A percentile compares a stretch with the other conserved stretches of the same genome.
These are phyloP conservation scores for Amphipoea lucens DNA, from an alignment of 2,888 invertebrate species.

Conservation along the genomic window DNA sequence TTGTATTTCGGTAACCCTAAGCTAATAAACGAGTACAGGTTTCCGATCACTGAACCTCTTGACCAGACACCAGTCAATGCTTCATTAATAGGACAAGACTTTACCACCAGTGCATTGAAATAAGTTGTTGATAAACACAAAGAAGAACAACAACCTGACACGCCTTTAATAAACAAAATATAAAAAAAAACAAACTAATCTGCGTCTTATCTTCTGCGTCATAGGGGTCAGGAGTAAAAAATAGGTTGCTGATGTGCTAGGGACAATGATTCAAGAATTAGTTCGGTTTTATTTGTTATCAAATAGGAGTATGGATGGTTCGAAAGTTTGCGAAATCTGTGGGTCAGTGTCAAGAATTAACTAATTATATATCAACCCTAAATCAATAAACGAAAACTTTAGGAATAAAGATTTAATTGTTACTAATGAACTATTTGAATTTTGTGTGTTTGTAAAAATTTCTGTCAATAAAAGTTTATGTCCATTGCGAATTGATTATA, in stretches of 20 bases:
- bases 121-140: slow-evolving; percentile 18
- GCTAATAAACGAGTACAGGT: background rate
- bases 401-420: background rate
- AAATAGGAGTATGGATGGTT: background rate
- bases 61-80: background rate
- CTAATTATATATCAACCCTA: background rate
- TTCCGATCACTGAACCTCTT: background rate
- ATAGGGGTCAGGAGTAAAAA: slow-evolving; percentile 11
- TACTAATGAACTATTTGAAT: background rate
- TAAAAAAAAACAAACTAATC: slow-evolving; percentile 26
- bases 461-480: background rate
- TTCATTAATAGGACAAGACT: background rate
- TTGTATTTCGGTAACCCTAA: background rate
- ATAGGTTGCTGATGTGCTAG: slow-evolving; percentile 9
- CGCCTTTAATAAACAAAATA: slow-evolving; percentile 4
- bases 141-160: slow-evolving; percentile 14
- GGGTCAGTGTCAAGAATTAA: background rate
- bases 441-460: background rate
- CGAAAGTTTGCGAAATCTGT: background rate
- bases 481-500: slow-evolving; percentile 18
- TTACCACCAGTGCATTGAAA: background rate
- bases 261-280: slow-evolving; percentile 11
- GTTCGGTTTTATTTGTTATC: background rate
- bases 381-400: too few species aligned
- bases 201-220: slow-evolving; percentile 24